These are phyloP conservation scores for Acheta domesticus DNA, from an alignment of 2,888 invertebrate species.

Conservation along the genomic window DNA sequence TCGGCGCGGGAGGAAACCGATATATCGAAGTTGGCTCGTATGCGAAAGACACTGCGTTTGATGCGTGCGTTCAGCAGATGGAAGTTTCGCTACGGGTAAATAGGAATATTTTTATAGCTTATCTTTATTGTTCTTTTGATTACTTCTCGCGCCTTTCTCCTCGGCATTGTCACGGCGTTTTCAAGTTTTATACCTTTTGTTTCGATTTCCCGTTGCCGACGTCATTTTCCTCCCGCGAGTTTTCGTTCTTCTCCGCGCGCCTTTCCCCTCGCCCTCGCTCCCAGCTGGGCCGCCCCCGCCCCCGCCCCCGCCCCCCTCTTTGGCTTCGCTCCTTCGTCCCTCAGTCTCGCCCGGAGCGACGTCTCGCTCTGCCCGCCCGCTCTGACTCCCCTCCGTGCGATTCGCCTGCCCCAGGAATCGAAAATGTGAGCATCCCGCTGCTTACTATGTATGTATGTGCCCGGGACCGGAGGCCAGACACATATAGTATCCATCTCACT, in stretches of 20 bases:
- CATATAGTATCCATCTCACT: conserved; percentile 18
- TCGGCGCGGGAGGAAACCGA: not conserved
- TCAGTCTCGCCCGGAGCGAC: not conserved
- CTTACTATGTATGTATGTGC: conserved; percentile 18
- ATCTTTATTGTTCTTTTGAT: conserved; percentile 11
- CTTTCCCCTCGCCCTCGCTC: too few relatives aligned
- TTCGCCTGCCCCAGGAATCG: not conserved
- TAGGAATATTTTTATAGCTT: conserved; percentile 10
- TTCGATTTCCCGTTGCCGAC: not conserved
- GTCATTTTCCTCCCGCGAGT: not conserved
- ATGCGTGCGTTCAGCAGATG: not conserved
- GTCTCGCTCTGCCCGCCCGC: not conserved
- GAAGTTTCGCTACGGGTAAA: not conserved
- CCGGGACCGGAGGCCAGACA: conserved; percentile 10
- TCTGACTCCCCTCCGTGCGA: not conserved
- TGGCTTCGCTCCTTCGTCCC: too few relatives aligned
- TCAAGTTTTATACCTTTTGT: conserved; percentile 18
- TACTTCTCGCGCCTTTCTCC: not conserved
- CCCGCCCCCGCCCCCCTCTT: too few relatives aligned
- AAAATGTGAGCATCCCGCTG: conserved; percentile 1
- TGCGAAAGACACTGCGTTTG: conserved; percentile 4
- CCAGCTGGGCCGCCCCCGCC: too few relatives aligned
- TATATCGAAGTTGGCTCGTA: not conserved
- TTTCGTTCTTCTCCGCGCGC: too few relatives aligned
- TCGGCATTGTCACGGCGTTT: not conserved